Percentiles rank a stretch among this genome's conserved stretches.
phyloP scores from a whole-genome alignment of 2,888 invertebrate species.

The Acanthacorydalis orientalis region DNA sequence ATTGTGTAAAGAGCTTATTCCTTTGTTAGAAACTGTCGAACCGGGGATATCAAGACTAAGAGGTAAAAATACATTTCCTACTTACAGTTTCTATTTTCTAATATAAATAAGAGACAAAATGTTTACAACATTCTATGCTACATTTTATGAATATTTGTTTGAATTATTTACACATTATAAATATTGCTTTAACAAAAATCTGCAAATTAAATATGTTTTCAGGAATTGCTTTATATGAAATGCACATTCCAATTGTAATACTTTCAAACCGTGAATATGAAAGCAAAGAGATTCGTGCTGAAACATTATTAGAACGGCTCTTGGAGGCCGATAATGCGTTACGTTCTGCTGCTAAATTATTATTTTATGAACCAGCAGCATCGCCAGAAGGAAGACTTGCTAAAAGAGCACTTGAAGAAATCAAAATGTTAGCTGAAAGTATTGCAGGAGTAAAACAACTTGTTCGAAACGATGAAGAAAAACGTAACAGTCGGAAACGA shows the following conservation, averaged over 20 bases:
- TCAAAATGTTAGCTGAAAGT: conserved; percentile 37
- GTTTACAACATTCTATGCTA: too few relatives aligned
- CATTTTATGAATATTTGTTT: too few relatives aligned
- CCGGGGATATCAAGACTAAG: conserved; percentile 54
- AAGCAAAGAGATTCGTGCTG: conserved; percentile 36
- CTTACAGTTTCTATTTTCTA: too few relatives aligned
- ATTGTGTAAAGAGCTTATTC: conserved; percentile 45
- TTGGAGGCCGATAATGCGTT: conserved; percentile 37
- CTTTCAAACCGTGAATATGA: conserved; percentile 45
- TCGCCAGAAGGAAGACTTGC: conserved; percentile 59
- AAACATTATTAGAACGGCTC: conserved; percentile 36
- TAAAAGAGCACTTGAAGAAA: conserved; percentile 46
- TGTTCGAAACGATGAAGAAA: conserved; percentile 7
- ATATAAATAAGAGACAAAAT: too few relatives aligned
- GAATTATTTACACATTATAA: too few relatives aligned
- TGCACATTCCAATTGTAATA: conserved; percentile 48
- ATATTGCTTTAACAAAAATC: too few relatives aligned
- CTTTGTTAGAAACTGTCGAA: conserved; percentile 45
- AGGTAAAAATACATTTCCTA: too few relatives aligned
- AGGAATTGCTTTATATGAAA: conserved; percentile 60
- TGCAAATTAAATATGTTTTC: conserved; percentile 15
- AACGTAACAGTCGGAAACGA: background rate
- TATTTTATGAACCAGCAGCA: conserved; percentile 51
- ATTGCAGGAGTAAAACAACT: conserved; percentile 25
- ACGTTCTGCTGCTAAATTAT: conserved; percentile 42